Percentiles rank a stretch among this genome's conserved stretches.
Evolutionary conservation across 2,888 invertebrate species (phyloP).

Genomic region (Cyclophora albipunctata): DNA sequence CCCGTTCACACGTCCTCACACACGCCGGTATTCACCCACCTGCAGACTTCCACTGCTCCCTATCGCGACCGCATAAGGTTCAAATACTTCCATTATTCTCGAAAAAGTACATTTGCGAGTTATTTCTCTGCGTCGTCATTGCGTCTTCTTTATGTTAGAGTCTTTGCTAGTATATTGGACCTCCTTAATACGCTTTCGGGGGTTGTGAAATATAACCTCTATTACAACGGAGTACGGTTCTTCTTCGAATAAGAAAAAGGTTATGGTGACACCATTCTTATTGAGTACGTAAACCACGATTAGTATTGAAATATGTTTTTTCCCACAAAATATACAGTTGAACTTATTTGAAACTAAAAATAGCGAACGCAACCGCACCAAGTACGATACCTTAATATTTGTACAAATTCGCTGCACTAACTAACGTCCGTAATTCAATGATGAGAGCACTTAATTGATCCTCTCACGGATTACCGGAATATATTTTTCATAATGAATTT

Average conservation of each 20-base stretch:
- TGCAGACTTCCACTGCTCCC: not conserved
- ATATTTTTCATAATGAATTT: conserved; percentile 1
- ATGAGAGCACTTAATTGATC: not conserved
- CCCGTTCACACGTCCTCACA: conserved; percentile 39
- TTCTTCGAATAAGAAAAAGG: not conserved
- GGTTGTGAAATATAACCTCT: conserved; percentile 19
- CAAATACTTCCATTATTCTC: too few species aligned
- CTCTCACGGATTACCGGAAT: not conserved
- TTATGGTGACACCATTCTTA: too few species aligned
- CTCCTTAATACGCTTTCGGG: conserved; percentile 31
- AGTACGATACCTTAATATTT: too few species aligned
- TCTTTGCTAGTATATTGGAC: conserved; percentile 30
- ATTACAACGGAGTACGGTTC: conserved; percentile 3
- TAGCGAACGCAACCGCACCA: too few species aligned
- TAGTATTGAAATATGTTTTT: too few species aligned
- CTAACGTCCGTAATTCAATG: too few species aligned
- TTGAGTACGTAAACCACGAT: too few species aligned
- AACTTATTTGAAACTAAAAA: too few species aligned
- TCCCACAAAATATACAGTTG: too few species aligned
- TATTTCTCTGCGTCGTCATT: conserved; percentile 26
- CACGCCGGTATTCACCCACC: conserved; percentile 31
- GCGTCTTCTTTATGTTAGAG: conserved; percentile 29
- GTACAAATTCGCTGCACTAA: too few species aligned
- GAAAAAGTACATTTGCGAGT: conserved; percentile 6
- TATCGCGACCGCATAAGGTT: too few species aligned